Percentiles rank a stretch among this genome's conserved stretches.
phyloP scores from a whole-genome alignment of 2,888 invertebrate species.

The Abscondita cerata region DNA sequence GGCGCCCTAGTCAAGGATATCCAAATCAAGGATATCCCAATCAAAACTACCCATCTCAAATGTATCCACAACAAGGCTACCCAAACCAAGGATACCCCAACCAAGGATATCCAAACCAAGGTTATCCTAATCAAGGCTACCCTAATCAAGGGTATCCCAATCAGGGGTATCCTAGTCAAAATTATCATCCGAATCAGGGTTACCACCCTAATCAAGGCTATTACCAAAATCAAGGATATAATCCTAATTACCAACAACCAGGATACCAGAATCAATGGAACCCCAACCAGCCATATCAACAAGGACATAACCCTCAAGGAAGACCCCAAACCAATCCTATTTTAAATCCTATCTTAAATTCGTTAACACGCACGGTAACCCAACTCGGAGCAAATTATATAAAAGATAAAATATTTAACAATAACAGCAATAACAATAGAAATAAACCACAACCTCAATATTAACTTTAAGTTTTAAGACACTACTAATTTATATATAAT shows the following conservation, averaged over 20 bases:
- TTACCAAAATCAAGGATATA: slow-evolving; percentile 1
- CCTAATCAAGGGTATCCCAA: slow-evolving; percentile 6
- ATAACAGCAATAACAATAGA: background rate
- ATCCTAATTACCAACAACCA: background rate
- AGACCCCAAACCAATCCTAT: background rate
- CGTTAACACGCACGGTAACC: background rate
- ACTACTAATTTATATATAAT: slow-evolving; percentile 3
- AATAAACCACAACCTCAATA: background rate
- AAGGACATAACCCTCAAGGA: slow-evolving; percentile 6
- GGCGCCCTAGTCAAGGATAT: slow-evolving; percentile 8
- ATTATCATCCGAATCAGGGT: slow-evolving; percentile 3
- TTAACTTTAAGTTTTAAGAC: background rate
- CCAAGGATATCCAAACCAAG: slow-evolving; percentile 5
- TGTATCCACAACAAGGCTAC: slow-evolving; percentile 1
- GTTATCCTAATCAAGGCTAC: slow-evolving; percentile 7
- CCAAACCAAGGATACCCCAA: slow-evolving; percentile 5
- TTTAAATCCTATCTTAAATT: background rate
- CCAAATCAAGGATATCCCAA: slow-evolving; percentile 4
- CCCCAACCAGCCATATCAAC: background rate
- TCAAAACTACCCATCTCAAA: background rate
- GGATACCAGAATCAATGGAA: slow-evolving; percentile 7
- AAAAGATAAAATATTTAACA: slow-evolving; percentile 2
- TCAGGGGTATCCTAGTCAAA: background rate
- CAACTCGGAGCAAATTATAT: slow-evolving; percentile 4
- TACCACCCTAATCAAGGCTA: slow-evolving; percentile 1